Base-by-base conservation (phyloP, 2,113 vertebrate species). In the Syngnathus scovelli region DNA sequence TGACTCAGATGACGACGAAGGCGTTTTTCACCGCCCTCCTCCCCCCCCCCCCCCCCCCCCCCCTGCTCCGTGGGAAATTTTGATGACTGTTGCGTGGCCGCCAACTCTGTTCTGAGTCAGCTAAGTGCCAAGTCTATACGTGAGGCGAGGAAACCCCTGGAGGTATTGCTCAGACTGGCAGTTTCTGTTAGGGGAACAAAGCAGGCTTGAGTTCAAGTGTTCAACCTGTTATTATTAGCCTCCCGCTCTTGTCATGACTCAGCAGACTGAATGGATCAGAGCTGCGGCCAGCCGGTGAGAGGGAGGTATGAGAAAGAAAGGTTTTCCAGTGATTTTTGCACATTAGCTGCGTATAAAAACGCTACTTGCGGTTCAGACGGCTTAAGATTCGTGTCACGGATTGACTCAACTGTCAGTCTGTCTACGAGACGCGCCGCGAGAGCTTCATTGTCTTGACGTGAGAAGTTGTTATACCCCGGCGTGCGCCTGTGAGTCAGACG, bases 81-180 rank as follows among this genome's bases (percentile, higher is more conserved):
- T 37, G 52, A 21, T 61, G 78, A 82, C 54, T 64, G 44, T 64
- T 61, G 27, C 66, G 23, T 27, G 72, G 76, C 74, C 77, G 55
- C 68, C 69, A 72, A 79, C 72, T 69, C 70, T 72, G 66, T 78
- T 75, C 75, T 83, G 77, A 87, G 70, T 87, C 78, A 78, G 76
- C 79, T 49, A 54, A 74, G 58, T 51, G 18, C 65, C 75, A 80
- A 13, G 27, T 62, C 38, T 1, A 33, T 49, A 10, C 19, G 36
- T 69, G 61, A 78, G 68, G 10, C 15, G 52, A 79, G 67, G 67
- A 76, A 80, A 61, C 67, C 74, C 66, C 72, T 62, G 46, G 68
- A 86, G 80, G 76, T 71, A 62, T 86, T 89, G 84, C 79, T 80
- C 76, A 64, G 68, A 71, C 69, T 0, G 9, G 0, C 6, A 8